Conservation (phyloP, 1,140 invertebrate species). For the Panagrolaimus sp. region DNA sequence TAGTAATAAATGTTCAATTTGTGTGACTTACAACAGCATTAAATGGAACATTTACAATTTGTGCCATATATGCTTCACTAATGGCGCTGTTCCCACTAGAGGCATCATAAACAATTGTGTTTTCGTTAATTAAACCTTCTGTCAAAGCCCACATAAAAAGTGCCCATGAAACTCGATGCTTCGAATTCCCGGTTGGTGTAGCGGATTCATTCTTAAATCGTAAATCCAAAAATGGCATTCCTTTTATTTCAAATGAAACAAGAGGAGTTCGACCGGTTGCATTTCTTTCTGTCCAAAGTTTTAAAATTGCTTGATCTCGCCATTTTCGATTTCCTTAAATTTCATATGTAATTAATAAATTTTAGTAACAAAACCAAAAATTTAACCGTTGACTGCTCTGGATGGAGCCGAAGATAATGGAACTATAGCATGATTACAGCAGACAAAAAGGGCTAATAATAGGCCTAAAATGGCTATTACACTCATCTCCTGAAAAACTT, state of each 20-base stretch:
- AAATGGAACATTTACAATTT: slow-evolving; percentile 33
- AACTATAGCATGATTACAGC: neutral
- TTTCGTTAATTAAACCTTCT: slow-evolving; percentile 27
- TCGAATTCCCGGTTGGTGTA: slow-evolving; percentile 30
- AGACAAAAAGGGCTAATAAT: too few species aligned
- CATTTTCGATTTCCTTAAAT: too few species aligned
- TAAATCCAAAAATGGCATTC: neutral
- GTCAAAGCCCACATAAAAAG: slow-evolving; percentile 41
- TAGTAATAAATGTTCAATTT: too few species aligned
- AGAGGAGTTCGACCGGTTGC: too few species aligned
- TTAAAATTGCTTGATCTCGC: too few species aligned
- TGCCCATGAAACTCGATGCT: slow-evolving; percentile 45
- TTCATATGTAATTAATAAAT: neutral
- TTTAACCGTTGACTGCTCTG: neutral
- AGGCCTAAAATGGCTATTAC: too few species aligned
- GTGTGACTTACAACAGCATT: too few species aligned
- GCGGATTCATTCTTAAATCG: slow-evolving; percentile 40
- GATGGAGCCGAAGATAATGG: neutral
- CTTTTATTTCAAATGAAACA: neutral
- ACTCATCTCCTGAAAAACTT: too few species aligned
- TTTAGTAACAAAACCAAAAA: neutral
- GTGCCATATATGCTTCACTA: slow-evolving; percentile 38
- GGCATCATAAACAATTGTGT: slow-evolving; percentile 40
- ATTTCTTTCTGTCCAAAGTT: too few species aligned
- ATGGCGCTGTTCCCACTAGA: slow-evolving; percentile 43